Base-by-base conservation (phyloP, 2,113 vertebrate species). In the Motacilla alba region DNA sequence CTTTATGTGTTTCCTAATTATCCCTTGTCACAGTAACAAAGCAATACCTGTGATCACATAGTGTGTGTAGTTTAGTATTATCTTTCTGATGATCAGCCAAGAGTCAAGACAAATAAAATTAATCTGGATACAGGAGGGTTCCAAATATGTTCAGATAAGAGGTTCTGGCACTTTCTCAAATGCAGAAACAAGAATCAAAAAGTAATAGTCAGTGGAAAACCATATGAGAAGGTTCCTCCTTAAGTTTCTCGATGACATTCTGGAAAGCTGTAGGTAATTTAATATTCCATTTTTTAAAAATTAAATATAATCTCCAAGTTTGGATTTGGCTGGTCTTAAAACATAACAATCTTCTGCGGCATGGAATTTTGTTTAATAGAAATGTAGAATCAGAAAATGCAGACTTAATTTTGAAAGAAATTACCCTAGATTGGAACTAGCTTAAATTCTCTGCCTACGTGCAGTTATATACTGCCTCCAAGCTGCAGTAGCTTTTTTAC, bases 381-480 rank as follows among this genome's bases (percentile, higher is more conserved):
- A 89, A 62, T 80, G 8, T 47, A 26, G 49, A 66, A 8, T 3
- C 16, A 76, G 11, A 64, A 91, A 74, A 74, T 46, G 9, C 23
- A 81, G 20, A 37, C 7, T 9, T 47, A 85, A 46, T 19, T 43
- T 47, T 37, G 22, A 59, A 68, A 72, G 9, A 64, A 68, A 75
- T 18, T 3, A 13, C 8, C 6, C 13, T 46, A 35, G 5, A 26
- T 31, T 70, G 9, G 16, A 4, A 56, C 7, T 28, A 56, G 4
- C 49, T 52, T 67, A 86, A 83, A 69, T 76, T 87, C 14, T 21
- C 28, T 74, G 30, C 5, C 27, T 74, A 44, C 41, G 2, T 23
- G 21, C n/a, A 83, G 37, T 44, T 93, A 43, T 33, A 92, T 86
- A 55, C 68, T 70, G 50, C 86, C 80, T 93, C 92, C 91, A 92